Percentiles rank a stretch among this genome's conserved stretches.
Conservation (phyloP, 2,888 invertebrate genomes). For the Odontocerum albicorne region DNA sequence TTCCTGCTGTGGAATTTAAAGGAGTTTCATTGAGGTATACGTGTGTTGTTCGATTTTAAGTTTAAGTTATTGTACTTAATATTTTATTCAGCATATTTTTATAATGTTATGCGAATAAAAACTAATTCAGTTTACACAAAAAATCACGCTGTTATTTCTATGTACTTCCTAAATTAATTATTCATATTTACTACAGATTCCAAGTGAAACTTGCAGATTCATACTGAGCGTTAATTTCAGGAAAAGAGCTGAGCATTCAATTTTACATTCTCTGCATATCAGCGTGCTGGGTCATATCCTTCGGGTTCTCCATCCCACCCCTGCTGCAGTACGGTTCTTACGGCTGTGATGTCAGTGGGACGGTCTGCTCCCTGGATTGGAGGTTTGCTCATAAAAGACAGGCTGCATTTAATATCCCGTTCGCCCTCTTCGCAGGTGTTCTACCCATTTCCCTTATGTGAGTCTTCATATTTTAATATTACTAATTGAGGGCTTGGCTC, state of each 20-base stretch:
- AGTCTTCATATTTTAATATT: too few relatives aligned
- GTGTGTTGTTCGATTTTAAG: too few relatives aligned
- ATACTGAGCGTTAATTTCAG: conserved; percentile 42
- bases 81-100: too few relatives aligned
- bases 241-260: conserved; percentile 48
- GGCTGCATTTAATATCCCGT: conserved; percentile 51
- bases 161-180: too few relatives aligned
- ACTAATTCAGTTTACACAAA: too few relatives aligned
- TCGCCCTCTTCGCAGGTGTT: conserved; percentile 49
- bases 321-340: conserved; percentile 54
- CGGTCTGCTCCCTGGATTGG: conserved; percentile 54
- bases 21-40: too few relatives aligned
- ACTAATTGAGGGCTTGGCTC: too few relatives aligned
- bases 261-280: conserved; percentile 51
- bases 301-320: conserved; percentile 52
- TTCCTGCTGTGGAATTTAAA: too few relatives aligned
- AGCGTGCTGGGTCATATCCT: conserved; percentile 50
- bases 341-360: conserved; percentile 55
- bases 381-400: conserved; percentile 50
- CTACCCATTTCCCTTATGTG: conserved; percentile 53
- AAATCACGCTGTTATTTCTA: not conserved
- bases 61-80: too few relatives aligned
- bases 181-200: too few relatives aligned
- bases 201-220: not conserved
- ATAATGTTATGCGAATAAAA: too few relatives aligned